These are phyloP conservation scores for Bhutanitis thaidina DNA, from an alignment of 2,888 invertebrate species.

Conservation along the genomic window DNA sequence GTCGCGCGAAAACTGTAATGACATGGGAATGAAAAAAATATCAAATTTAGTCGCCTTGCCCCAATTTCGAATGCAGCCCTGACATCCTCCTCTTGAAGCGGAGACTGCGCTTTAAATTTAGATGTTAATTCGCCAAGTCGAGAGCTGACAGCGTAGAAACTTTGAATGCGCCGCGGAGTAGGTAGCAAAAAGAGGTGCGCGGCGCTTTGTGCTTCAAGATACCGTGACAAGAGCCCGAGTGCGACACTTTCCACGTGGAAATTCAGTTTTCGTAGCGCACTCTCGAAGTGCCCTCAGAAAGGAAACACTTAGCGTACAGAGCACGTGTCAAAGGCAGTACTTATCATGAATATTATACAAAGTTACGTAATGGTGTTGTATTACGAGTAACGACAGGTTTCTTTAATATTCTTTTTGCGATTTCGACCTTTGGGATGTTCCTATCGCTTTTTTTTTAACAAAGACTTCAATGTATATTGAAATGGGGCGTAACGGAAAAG, in stretches of 20 bases:
- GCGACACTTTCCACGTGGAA: conserved; percentile 25
- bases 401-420: conserved; percentile 7
- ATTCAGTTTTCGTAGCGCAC: conserved; percentile 20
- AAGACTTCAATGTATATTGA: conserved; percentile 3
- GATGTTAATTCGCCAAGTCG: conserved; percentile 22
- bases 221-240: conserved; percentile 27
- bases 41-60: conserved; percentile 32
- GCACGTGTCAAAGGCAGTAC: conserved; percentile 9
- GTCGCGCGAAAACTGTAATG: neutral
- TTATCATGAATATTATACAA: conserved; percentile 11
- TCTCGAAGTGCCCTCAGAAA: conserved; percentile 14
- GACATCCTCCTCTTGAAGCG: conserved; percentile 12
- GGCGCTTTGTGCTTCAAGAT: conserved; percentile 40
- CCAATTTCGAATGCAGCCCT: conserved; percentile 24
- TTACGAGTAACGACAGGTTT: neutral
- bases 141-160: conserved; percentile 11
- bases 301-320: conserved; percentile 4
- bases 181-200: conserved; percentile 27
- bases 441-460: conserved; percentile 2
- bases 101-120: conserved; percentile 24
- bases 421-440: conserved; percentile 5
- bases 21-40: conserved; percentile 15
- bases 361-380: neutral
- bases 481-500: conserved; percentile 3
- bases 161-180: conserved; percentile 14